Evolutionary conservation across 2,797 vertebrate genomes (phyloP).

Genomic region (Typhlichthys eigenmanni): DNA sequence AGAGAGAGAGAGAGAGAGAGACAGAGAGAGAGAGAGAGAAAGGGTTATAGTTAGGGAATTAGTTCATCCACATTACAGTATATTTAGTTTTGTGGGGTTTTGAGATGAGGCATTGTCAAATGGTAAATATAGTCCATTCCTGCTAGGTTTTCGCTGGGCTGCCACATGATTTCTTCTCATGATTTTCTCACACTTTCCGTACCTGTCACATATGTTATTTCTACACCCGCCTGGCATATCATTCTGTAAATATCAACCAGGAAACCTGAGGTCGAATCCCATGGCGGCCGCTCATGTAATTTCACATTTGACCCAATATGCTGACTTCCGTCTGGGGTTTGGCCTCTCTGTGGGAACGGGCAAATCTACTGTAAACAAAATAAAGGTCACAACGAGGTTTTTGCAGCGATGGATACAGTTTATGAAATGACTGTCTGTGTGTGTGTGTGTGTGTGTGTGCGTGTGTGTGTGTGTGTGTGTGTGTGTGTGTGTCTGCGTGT

Average conservation of each 20-base stretch:
- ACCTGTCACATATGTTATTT: constrained; percentile 42
- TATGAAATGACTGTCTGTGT: constrained; percentile 28
- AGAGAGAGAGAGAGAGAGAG: constrained; percentile 7
- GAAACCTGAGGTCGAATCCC: constrained; percentile 54
- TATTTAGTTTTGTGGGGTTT: too few relatives aligned
- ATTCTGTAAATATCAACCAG: constrained; percentile 58
- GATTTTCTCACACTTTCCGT: constrained; percentile 38
- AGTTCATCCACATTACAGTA: too few relatives aligned
- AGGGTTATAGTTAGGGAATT: constrained; percentile 3
- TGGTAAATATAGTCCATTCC: constrained; percentile 42
- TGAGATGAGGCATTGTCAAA: constrained; percentile 2
- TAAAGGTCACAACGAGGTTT: constrained; percentile 47
- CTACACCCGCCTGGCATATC: constrained; percentile 46
- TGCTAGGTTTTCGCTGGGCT: constrained; percentile 27
- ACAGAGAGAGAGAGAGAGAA: constrained; percentile 8
- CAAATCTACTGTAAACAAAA: constrained; percentile 28
- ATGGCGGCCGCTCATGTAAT: constrained; percentile 44
- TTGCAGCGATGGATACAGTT: constrained; percentile 35
- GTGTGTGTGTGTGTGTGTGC: background rate
- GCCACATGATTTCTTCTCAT: constrained; percentile 35
- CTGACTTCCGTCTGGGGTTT: constrained; percentile 29
- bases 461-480: constrained; percentile 2
- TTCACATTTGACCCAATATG: constrained; percentile 30
- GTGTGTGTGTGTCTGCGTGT: background rate
- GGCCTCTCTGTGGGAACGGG: constrained; percentile 41